Conservation (phyloP, 2,888 invertebrate species). For the Anthoptus insignis region DNA sequence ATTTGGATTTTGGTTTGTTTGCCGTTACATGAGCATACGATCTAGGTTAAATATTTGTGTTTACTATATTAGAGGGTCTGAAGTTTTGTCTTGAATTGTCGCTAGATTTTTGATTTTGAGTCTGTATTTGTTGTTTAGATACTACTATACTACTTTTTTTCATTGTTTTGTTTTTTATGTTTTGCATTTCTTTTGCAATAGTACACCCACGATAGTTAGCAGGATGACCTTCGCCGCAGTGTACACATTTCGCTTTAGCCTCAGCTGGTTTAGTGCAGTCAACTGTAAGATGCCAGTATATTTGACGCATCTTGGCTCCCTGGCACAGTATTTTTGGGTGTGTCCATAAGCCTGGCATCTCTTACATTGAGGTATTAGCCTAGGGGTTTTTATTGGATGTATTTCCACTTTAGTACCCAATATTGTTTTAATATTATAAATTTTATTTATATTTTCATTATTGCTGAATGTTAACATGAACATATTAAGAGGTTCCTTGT, state of each 20-base stretch:
- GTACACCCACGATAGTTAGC: constrained; percentile 36
- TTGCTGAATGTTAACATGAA: not conserved
- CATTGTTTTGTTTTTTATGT: constrained; percentile 2
- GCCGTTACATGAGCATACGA: too few species aligned
- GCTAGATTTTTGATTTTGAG: too few species aligned
- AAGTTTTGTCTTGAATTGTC: too few species aligned
- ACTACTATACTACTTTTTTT: too few species aligned
- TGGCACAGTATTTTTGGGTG: constrained; percentile 27
- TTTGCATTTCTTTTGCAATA: constrained; percentile 37
- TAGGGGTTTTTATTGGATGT: not conserved
- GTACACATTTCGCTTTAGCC: constrained; percentile 38
- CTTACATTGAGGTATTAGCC: constrained; percentile 36
- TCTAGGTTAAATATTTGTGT: too few species aligned
- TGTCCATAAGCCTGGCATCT: constrained; percentile 35
- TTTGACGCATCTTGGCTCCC: constrained; percentile 35
- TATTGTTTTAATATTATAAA: not conserved
- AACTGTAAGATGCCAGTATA: constrained; percentile 23
- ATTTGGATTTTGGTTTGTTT: too few species aligned
- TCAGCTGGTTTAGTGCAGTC: constrained; percentile 32
- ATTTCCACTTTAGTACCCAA: not conserved
- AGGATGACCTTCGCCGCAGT: constrained; percentile 39
- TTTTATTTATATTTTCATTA: not conserved
- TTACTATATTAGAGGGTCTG: too few species aligned
- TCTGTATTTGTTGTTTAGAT: too few species aligned
- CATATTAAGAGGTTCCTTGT: not conserved